phyloP scores from a whole-genome alignment of 1,140 invertebrate genomes.

The Drosophila santomea region DNA sequence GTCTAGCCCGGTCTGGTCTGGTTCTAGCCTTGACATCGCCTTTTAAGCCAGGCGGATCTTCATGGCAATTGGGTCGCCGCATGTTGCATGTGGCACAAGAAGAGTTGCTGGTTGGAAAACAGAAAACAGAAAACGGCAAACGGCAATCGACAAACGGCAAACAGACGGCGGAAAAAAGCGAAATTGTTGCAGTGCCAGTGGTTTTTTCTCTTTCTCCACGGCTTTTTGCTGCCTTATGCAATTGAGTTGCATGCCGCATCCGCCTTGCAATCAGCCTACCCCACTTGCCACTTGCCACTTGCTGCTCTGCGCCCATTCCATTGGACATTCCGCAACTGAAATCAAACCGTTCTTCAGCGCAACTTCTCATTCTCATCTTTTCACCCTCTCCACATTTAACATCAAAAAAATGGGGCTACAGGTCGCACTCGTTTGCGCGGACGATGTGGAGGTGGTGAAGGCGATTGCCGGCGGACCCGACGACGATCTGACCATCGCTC shows the following conservation, averaged over 20 bases:
- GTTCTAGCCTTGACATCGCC: slow-evolving; percentile 75
- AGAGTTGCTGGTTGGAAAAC: slow-evolving; percentile 36
- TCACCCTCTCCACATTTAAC: not conserved
- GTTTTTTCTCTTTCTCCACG: slow-evolving; percentile 15
- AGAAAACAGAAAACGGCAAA: slow-evolving; percentile 44
- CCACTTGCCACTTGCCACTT: slow-evolving; percentile 25
- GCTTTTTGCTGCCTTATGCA: slow-evolving; percentile 64
- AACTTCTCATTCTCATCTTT: not conserved
- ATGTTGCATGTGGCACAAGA: slow-evolving; percentile 26
- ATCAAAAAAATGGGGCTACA: slow-evolving; percentile 44
- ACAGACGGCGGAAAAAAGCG: slow-evolving; percentile 51
- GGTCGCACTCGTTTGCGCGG: slow-evolving; percentile 70
- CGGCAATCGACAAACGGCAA: not conserved
- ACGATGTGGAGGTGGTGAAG: slow-evolving; percentile 89
- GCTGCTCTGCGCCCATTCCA: slow-evolving; percentile 62
- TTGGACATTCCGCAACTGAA: slow-evolving; percentile 35
- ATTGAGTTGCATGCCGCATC: slow-evolving; percentile 72
- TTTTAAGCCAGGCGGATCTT: slow-evolving; percentile 65
- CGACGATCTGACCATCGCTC: slow-evolving; percentile 67
- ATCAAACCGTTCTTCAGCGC: slow-evolving; percentile 17
- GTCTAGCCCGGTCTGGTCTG: slow-evolving; percentile 27
- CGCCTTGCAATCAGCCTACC: slow-evolving; percentile 55
- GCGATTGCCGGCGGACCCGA: slow-evolving; percentile 85
- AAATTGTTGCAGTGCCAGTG: slow-evolving; percentile 64
- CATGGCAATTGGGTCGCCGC: slow-evolving; percentile 65